Base-by-base conservation (phyloP, 2,888 invertebrate genomes). In the Protophormia terraenovae region DNA sequence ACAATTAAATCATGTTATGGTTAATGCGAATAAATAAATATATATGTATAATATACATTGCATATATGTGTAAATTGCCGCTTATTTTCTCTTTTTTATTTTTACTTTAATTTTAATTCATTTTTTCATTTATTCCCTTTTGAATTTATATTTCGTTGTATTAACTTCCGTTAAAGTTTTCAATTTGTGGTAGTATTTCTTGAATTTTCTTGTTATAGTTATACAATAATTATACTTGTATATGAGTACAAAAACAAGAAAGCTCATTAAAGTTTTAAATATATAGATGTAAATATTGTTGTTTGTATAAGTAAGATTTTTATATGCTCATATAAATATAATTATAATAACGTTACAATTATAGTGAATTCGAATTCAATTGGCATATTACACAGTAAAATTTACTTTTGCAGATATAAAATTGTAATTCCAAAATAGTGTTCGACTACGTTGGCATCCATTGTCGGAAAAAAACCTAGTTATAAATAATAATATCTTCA, bases 1-100 rank as follows among this genome's bases (percentile, higher is more conserved):
- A 55, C 24, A 73, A 8, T 71, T 83, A 78, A 83, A 69, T 75
- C 73, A 75, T 79, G 24, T 69, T 41, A 69, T 38, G 29, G 58
- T 60, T 41, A 60, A n/a, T 78, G n/a, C 50, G 45, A 29, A 41
- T 67, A 38, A 53, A 14, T 47, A 7, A n/a, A 6, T 50, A 2
- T 16, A 19, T 4, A 29, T 16, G 58, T 32, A 29, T 32, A 29
- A n/a, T n/a, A n/a, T n/a, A n/a, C n/a, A n/a, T n/a, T n/a, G n/a
- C n/a, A n/a, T n/a, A n/a, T 41, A 16, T 24, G 24, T 64, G 69
- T 38, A 35, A 58, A 50, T 47, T 14, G 47, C 35, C 24, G 24
- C 7, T 35, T 35, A 3, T 22, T n/a, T 47, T 19, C 8, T 6
- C 14, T 14, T 7, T 38, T 62, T 10, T 12, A 10, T 24, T 27